A percentile compares a stretch with the other conserved stretches of the same genome.
phyloP scores from a whole-genome alignment of 2,888 invertebrate species.

The Stenichneumon culpator region DNA sequence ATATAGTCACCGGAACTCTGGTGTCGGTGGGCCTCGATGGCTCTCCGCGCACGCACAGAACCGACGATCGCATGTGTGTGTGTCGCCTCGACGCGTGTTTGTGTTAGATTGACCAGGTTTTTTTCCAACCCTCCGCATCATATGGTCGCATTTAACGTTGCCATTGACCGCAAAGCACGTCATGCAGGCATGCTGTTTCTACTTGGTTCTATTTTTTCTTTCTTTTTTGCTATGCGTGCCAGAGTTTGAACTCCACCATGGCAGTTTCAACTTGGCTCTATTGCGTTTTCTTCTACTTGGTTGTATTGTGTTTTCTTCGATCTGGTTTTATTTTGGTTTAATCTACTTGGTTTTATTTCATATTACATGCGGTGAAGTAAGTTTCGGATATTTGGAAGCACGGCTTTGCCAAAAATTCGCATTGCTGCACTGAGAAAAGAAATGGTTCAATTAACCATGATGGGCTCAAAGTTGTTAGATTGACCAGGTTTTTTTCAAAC shows the following conservation, averaged over 20 bases:
- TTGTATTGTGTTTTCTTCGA: too few species aligned
- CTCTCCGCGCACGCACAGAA: not conserved
- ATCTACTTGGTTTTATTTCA: slow-evolving; percentile 51
- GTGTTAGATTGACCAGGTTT: slow-evolving; percentile 73
- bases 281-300: slow-evolving; percentile 46
- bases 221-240: not conserved
- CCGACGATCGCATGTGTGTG: slow-evolving; percentile 21
- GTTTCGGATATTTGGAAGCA: slow-evolving; percentile 2
- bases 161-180: slow-evolving; percentile 76
- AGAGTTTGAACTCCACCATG: too few species aligned
- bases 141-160: slow-evolving; percentile 81
- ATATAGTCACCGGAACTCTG: slow-evolving; percentile 47
- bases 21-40: slow-evolving; percentile 42
- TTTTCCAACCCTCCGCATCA: slow-evolving; percentile 77
- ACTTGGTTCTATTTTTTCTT: slow-evolving; percentile 50
- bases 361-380: slow-evolving; percentile 39
- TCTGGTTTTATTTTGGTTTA: too few species aligned
- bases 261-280: slow-evolving; percentile 40
- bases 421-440: too few species aligned
- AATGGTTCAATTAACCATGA: too few species aligned
- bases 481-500: slow-evolving; percentile 50
- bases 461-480: too few species aligned
- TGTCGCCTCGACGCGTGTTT: slow-evolving; percentile 37
- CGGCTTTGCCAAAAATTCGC: not conserved
- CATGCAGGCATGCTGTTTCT: slow-evolving; percentile 15